Evolutionary conservation across 2,113 vertebrate species (phyloP), one percentile per base, ranked within the genome.

Genomic region (Halichoerus grypus): DNA sequence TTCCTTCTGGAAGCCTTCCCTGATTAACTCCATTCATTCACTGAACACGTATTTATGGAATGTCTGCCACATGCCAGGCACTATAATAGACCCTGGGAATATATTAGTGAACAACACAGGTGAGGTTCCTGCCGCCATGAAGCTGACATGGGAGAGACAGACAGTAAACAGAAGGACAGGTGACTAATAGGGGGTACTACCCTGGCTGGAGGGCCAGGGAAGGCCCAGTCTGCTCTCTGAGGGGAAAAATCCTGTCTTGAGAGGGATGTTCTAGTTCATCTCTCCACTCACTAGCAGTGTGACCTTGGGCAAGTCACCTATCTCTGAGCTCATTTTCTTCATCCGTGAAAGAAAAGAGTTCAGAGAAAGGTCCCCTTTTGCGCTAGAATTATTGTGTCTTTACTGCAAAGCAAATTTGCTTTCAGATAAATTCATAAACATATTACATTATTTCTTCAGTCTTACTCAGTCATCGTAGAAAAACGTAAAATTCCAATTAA

Each of bases 401-500:
- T 63, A 72, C 84, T 92, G 94, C 86, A 91, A 86, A 90, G 61
- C n/a, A 86, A 80, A 81, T 93, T 94, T 92, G 76, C 63, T 89
- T 96, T 51, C 74, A 87, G 89, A 39, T 83, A 71, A 74, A 80
- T 96, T 93, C 95, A 90, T 82, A 87, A 83, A 91, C 42, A 92
- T 36, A 49, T 67, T 74, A 82, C 63, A 83, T 94, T 94, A 74
- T 69, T 69, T 92, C 57, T 93, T 49, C 88, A 82, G 53, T 79
- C 42, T 85, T 95, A 89, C 26, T 57, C 72, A 24, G 53, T 46
- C 55, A 74, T 21, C n/a, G 49, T 53, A 55, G 89, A 91, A 89
- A 92, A 92, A 65, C n/a, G 14, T 53, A 82, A 86, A 93, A 85
- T 89, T 88, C 67, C 53, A 85, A 19, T 90, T 95, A 95, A 72